Evolutionary conservation across 2,888 invertebrate genomes (phyloP), one percentile per base, ranked within the genome.

Genomic region (Nephrocerus scutellatus): DNA sequence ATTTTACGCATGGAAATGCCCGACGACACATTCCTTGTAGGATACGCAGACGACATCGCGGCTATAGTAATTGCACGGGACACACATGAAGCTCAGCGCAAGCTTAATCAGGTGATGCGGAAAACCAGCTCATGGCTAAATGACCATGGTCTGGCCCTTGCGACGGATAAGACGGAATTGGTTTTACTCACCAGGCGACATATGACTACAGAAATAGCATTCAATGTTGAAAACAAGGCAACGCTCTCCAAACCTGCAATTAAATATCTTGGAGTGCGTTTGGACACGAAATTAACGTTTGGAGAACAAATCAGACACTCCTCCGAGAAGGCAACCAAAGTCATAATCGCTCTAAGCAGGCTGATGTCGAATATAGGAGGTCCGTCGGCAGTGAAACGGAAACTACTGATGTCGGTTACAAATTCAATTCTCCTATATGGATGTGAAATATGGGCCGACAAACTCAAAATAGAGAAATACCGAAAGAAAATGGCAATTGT

Each of bases 291-390:
- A 35, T 24, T 52, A 22, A 37, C 36, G 26, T 47, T 44, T 36
- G 37, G 39, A 16, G 36, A 33, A 14, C 48, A 53, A 28, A 36
- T 48, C 16, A 20, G 38, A 15, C 30, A 14, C 13, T 33, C 47
- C 10, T 36, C 46, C 10, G 37, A 9, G 7, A 52, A 42, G 42
- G 47, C 50, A 3, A 41, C 46, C 2, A 29, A 22, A 20, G 35
- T 31, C 14, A 35, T 37, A 10, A 26, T 31, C 7, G 24, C 36
- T n/a, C 35, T 53, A 9, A 38, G 36, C 16, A 39, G 50, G 25
- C 41, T 53, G 23, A 52, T 54, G 47, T 39, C 49, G 16, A 54
- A 54, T 46, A 39, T 41, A 13, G 36, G 38, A 3, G 49, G 50
- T 1, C 48, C 45, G 3, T 20, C 28, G 10, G 13, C 12, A 8